Conservation (phyloP, 2,113 vertebrate genomes). For the Xerus inauris region DNA sequence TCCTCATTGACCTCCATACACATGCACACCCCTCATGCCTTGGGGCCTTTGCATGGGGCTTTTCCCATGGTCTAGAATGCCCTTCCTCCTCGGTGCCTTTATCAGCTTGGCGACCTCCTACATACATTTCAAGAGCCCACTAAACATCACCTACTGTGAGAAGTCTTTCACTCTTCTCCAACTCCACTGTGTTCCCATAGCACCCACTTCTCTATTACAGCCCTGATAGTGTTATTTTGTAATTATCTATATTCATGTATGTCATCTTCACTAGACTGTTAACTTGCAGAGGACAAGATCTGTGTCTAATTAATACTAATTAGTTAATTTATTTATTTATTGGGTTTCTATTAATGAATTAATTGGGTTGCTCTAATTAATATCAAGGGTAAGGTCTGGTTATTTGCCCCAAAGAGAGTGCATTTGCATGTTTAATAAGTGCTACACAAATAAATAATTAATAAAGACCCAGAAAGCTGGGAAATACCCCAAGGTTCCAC, state of each 20-base stretch:
- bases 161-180: not conserved
- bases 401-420: not conserved
- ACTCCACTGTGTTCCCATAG: not conserved
- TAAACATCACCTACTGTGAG: not conserved
- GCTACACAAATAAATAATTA: not conserved
- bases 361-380: not conserved
- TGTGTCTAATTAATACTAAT: conserved; percentile 22
- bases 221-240: not conserved
- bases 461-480: not conserved
- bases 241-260: not conserved
- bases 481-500: not conserved
- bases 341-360: not conserved
- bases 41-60: not conserved
- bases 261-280: not conserved
- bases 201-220: not conserved
- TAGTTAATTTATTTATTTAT: not conserved
- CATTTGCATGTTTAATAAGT: not conserved
- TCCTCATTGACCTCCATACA: not conserved
- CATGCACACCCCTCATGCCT: not conserved
- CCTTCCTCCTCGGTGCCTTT: not conserved
- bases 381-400: not conserved
- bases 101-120: not conserved
- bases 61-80: not conserved
- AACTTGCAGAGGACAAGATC: not conserved
- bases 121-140: not conserved